These are phyloP conservation scores for Melanotaenia boesemani DNA, from an alignment of 2,797 vertebrate species.

Conservation along the genomic window DNA sequence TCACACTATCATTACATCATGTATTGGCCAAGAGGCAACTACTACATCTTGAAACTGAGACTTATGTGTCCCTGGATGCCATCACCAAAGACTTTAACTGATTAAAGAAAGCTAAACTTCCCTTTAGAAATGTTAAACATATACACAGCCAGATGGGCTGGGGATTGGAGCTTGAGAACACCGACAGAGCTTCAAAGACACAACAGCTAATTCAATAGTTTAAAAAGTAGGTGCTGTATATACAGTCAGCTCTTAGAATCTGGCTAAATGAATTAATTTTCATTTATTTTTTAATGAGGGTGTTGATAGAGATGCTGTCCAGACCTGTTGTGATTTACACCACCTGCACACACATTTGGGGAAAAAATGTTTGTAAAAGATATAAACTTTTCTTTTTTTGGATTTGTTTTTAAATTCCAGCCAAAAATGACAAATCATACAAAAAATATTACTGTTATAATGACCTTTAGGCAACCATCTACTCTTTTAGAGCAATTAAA, in stretches of 20 bases:
- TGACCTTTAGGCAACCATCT: slow-evolving; percentile 10
- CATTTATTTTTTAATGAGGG: not conserved
- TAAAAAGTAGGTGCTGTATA: not conserved
- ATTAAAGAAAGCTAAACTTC: not conserved
- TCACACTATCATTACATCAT: no score
- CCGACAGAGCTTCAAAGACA: not conserved
- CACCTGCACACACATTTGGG: not conserved
- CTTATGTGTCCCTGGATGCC: not conserved
- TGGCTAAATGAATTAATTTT: not conserved
- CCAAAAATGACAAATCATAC: slow-evolving; percentile 7
- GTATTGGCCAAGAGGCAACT: no score
- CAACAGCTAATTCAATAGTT: not conserved
- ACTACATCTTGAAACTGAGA: not conserved
- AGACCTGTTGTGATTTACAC: accelerated
- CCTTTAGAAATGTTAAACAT: not conserved
- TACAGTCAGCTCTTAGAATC: not conserved
- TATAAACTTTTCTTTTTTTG: not conserved
- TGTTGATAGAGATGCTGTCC: no score
- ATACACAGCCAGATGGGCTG: not conserved
- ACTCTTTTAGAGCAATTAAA: slow-evolving; percentile 48
- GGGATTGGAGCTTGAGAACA: no score
- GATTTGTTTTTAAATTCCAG: not conserved
- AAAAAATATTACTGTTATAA: slow-evolving; percentile 4
- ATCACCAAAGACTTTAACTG: not conserved
- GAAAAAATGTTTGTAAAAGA: not conserved